A percentile compares a stretch with the other conserved stretches of the same genome.
phyloP scores from a whole-genome alignment of 2,888 invertebrate species.

The Papilio gigon region DNA sequence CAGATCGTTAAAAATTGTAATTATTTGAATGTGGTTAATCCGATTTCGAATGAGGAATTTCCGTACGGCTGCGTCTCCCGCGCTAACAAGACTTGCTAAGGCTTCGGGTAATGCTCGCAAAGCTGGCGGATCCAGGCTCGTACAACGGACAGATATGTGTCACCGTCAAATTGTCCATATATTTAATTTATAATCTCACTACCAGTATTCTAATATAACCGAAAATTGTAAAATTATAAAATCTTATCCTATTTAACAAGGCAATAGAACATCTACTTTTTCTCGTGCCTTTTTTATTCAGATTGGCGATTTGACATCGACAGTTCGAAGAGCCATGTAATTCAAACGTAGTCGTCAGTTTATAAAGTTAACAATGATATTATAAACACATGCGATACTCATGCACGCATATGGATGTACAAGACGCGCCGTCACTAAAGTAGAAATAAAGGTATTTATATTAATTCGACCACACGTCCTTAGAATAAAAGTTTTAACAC shows the following conservation, averaged over 20 bases:
- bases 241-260: too few species aligned
- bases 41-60: conserved; percentile 22
- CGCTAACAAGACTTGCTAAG: conserved; percentile 24
- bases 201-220: neutral
- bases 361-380: too few species aligned
- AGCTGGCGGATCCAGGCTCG: conserved; percentile 30
- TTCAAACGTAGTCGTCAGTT: too few species aligned
- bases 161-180: neutral
- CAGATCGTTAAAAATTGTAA: neutral
- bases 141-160: conserved; percentile 2
- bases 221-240: too few species aligned
- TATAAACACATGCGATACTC: too few species aligned
- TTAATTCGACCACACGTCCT: conserved; percentile 11
- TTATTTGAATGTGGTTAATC: conserved; percentile 9
- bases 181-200: neutral
- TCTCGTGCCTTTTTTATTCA: too few species aligned
- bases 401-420: too few species aligned
- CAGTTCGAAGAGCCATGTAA: too few species aligned
- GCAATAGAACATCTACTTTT: too few species aligned
- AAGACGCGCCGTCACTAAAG: neutral
- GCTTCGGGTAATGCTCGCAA: conserved; percentile 36
- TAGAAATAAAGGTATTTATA: neutral
- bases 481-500: conserved; percentile 4
- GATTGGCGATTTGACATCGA: too few species aligned
- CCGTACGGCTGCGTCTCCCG: conserved; percentile 29